Conservation (phyloP, 2,113 vertebrate genomes). For the Thamnophis sirtalis region DNA sequence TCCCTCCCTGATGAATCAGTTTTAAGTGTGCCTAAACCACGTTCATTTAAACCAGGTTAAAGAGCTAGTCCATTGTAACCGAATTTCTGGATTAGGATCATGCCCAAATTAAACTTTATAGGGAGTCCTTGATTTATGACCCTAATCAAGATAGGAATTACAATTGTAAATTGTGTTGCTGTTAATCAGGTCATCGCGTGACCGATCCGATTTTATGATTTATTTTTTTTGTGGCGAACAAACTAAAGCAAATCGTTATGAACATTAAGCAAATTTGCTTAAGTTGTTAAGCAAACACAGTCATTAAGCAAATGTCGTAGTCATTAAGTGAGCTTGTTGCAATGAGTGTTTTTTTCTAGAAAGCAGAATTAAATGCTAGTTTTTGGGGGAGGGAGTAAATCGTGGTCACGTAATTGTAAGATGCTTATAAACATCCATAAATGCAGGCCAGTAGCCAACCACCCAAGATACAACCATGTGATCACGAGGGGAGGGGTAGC, state of each 20-base stretch:
- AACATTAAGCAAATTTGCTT: not conserved
- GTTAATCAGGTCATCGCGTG: not conserved
- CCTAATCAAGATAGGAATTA: not conserved
- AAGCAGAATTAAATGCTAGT: not conserved
- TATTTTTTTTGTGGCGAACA: not conserved
- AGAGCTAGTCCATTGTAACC: not conserved
- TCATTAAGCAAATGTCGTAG: not conserved
- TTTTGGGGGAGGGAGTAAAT: not conserved
- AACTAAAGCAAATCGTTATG: not conserved
- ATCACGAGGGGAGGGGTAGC: no score
- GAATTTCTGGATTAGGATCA: not conserved
- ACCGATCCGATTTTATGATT: not conserved
- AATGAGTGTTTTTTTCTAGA: not conserved
- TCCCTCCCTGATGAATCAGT: not conserved
- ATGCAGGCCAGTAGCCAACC: not conserved
- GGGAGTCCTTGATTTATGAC: not conserved
- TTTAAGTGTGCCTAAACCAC: not conserved
- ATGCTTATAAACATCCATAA: not conserved
- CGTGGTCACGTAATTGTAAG: not conserved
- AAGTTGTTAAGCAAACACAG: not conserved
- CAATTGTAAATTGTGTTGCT: not conserved
- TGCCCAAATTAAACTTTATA: not conserved
- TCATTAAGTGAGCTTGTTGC: not conserved
- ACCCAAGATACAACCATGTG: no score
- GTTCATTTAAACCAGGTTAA: not conserved